Conservation (phyloP, 2,113 vertebrate species). For the Paratilapia polleni region DNA sequence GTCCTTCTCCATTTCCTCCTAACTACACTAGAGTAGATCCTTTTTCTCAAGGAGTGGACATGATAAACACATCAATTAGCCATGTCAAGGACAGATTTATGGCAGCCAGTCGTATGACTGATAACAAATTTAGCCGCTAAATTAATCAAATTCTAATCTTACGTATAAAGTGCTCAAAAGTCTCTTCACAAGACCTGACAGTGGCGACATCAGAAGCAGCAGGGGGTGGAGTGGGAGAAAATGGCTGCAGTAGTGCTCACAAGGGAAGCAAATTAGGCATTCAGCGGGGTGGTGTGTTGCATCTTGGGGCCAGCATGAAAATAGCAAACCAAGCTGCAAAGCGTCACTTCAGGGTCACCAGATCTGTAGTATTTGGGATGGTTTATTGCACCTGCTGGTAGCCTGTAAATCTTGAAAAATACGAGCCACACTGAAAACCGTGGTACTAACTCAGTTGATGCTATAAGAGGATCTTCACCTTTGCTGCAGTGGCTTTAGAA, state of each 20-base stretch:
- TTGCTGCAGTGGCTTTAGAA: slow-evolving; percentile 2
- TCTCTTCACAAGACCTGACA: slow-evolving; percentile 30
- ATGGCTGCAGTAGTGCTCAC: slow-evolving; percentile 28
- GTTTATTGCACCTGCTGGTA: slow-evolving; percentile 25
- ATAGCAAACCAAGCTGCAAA: slow-evolving; percentile 10
- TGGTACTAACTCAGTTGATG: neutral
- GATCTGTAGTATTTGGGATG: neutral
- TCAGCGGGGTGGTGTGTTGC: neutral
- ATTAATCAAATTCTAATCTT: slow-evolving; percentile 27
- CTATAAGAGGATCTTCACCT: neutral
- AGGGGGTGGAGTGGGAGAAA: slow-evolving; percentile 26
- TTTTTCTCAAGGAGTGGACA: slow-evolving; percentile 36
- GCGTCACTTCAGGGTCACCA: slow-evolving; percentile 25
- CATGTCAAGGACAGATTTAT: slow-evolving; percentile 28
- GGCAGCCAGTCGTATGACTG: neutral
- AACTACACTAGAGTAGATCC: slow-evolving; percentile 30
- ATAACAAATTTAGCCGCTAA: slow-evolving; percentile 10
- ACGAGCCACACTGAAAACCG: neutral
- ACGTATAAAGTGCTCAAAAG: slow-evolving; percentile 24
- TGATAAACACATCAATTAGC: slow-evolving; percentile 58
- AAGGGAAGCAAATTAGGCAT: slow-evolving; percentile 46
- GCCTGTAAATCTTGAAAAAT: slow-evolving; percentile 4
- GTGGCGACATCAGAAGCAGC: slow-evolving; percentile 16
- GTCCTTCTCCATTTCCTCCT: slow-evolving; percentile 46
- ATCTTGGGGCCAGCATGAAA: slow-evolving; percentile 18